phyloP scores from a whole-genome alignment of 2,797 vertebrate genomes.

The Sebastolobus alascanus region DNA sequence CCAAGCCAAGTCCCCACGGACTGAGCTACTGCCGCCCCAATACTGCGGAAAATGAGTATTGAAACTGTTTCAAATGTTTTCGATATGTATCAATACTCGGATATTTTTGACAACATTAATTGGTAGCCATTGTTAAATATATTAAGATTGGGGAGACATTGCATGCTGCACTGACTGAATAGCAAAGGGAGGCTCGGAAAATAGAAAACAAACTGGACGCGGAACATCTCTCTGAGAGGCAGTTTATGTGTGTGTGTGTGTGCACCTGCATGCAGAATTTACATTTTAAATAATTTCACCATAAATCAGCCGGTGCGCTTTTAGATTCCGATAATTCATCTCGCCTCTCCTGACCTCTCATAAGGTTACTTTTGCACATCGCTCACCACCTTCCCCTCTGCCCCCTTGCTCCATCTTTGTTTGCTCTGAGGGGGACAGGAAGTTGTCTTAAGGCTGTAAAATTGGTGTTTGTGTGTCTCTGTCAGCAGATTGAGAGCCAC shows the following conservation, averaged over 20 bases:
- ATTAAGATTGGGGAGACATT: background rate
- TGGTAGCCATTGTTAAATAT: background rate
- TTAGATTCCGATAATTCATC: conserved; percentile 30
- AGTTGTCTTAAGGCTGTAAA: conserved; percentile 78
- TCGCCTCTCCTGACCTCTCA: conserved; percentile 21
- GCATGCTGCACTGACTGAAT: conserved; percentile 38
- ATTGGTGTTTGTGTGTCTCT: conserved; percentile 79
- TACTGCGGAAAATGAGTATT: too few relatives aligned
- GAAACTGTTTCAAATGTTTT: too few relatives aligned
- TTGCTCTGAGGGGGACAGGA: conserved; percentile 76
- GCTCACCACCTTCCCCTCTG: conserved; percentile 33
- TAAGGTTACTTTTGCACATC: conserved; percentile 29
- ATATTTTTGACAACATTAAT: too few relatives aligned
- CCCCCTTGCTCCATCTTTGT: conserved; percentile 68
- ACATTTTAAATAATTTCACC: conserved; percentile 6
- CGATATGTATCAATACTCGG: too few relatives aligned
- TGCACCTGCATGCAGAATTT: conserved; percentile 3
- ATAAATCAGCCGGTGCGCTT: conserved; percentile 4
- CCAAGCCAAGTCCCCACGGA: too few relatives aligned
- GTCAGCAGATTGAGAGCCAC: conserved; percentile 81
- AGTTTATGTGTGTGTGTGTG: background rate
- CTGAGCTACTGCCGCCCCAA: too few relatives aligned
- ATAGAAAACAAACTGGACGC: background rate
- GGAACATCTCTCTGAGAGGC: conserved; percentile 24
- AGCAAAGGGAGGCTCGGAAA: conserved; percentile 26